phyloP scores from a whole-genome alignment of 2,113 vertebrate genomes.

The Sorex araneus region DNA sequence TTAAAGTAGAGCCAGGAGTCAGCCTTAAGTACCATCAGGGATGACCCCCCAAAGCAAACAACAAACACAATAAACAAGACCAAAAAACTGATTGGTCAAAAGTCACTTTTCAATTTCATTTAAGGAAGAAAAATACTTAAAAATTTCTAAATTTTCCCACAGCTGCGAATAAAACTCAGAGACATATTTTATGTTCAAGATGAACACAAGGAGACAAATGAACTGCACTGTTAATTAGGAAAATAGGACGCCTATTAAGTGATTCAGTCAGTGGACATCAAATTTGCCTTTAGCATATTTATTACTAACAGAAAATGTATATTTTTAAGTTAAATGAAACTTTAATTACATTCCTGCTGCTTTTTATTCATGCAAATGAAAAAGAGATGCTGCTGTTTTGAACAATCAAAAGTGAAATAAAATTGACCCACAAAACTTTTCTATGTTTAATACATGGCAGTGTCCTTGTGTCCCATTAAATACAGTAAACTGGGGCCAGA shows the following conservation, averaged over 20 bases:
- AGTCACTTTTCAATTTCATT: neutral
- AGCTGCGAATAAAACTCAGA: neutral
- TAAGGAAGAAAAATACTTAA: neutral
- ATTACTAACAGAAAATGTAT: neutral
- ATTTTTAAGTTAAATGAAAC: constrained; percentile 25
- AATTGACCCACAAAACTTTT: neutral
- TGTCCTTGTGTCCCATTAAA: neutral
- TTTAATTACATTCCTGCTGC: rapidly evolving
- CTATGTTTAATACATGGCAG: neutral
- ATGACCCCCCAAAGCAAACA: no score
- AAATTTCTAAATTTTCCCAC: neutral
- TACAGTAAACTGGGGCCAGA: neutral
- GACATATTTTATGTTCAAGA: neutral
- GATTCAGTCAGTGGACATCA: neutral
- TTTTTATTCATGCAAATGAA: constrained; percentile 38
- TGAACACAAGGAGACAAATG: neutral
- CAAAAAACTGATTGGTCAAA: neutral
- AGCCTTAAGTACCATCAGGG: no score
- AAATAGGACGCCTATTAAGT: neutral
- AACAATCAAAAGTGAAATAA: neutral
- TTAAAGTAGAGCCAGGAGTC: no score
- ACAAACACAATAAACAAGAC: no score
- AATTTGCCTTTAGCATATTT: neutral
- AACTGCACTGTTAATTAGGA: constrained; percentile 16
- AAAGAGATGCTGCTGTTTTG: neutral